Evolutionary conservation across 2,888 invertebrate species (phyloP).

Genomic region (Clanis bilineata): DNA sequence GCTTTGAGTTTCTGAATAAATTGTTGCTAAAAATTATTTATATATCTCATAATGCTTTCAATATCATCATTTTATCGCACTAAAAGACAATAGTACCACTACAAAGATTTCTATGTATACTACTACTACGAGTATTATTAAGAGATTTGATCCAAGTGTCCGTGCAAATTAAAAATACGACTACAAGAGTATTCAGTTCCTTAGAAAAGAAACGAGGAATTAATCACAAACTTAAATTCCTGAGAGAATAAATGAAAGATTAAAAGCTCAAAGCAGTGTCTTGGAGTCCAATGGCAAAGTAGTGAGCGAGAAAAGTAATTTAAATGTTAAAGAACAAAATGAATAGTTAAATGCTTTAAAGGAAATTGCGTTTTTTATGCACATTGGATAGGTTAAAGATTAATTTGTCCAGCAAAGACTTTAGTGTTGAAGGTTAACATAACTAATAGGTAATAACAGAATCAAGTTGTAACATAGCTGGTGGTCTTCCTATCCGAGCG

Average conservation of each 20-base stretch:
- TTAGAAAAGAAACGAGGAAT: neutral
- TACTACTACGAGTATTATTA: no score
- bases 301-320: neutral
- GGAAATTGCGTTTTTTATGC: neutral
- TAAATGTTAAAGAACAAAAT: constrained; percentile 6
- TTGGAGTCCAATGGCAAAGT: constrained; percentile 8
- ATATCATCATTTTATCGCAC: no score
- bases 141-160: no score
- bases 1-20: no score
- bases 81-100: no score
- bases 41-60: no score
- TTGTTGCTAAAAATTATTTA: no score
- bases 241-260: neutral
- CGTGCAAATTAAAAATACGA: neutral
- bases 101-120: no score
- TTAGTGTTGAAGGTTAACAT: neutral
- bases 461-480: neutral
- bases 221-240: constrained; percentile 5
- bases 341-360: neutral
- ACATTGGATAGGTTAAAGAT: neutral
- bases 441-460: neutral
- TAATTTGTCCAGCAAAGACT: neutral
- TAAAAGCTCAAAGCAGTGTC: constrained; percentile 8
- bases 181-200: neutral
- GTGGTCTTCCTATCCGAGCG: no score